Evolutionary conservation across 2,888 invertebrate genomes (phyloP), one percentile per base, ranked within the genome.

Genomic region (Melanargia galathea): DNA sequence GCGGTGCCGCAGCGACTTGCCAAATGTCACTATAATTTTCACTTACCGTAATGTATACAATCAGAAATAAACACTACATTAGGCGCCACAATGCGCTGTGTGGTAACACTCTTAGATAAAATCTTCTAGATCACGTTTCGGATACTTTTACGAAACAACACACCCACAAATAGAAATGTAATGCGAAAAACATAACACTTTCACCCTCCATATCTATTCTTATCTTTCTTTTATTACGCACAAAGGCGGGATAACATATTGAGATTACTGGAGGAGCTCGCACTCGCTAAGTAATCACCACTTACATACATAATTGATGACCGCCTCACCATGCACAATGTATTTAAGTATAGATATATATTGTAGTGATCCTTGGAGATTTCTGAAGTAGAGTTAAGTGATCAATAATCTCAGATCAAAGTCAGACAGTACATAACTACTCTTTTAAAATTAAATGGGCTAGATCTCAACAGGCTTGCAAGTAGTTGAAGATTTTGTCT

Each of bases 241-340:
- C 56, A 56, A 52, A 46, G 38, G 54, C 30, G 30, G 38, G 40
- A 48, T 63, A 65, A 60, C 55, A 56, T 46, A 57, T 52, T 62
- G 62, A 59, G 55, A 62, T 65, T 62, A 46, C 58, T 16, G 43
- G 33, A 55, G 43, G 2, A 45, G 56, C 55, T 56, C 56, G 45
- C 56, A 62, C 48, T 48, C 59, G 49, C 62, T 62, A 62, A 64
- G 63, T 64, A 60, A 63, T 63, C 62, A 63, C 59, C 61, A 65
- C 65, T 67, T 61, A 66, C 62, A 65, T 65, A 60, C 63, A 63
- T 69, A 60, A 67, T 67, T 65, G 63, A 68, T 61, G 63, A 55
- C 57, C 64, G 46, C 11, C 57, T 61, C 48, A 40, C 16, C 24
- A 65, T 49, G 22, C 56, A 49, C 35, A 49, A 59, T 60, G 60